Evolutionary conservation across 2,888 invertebrate genomes (phyloP).

Genomic region (Dicyrtomina minuta): DNA sequence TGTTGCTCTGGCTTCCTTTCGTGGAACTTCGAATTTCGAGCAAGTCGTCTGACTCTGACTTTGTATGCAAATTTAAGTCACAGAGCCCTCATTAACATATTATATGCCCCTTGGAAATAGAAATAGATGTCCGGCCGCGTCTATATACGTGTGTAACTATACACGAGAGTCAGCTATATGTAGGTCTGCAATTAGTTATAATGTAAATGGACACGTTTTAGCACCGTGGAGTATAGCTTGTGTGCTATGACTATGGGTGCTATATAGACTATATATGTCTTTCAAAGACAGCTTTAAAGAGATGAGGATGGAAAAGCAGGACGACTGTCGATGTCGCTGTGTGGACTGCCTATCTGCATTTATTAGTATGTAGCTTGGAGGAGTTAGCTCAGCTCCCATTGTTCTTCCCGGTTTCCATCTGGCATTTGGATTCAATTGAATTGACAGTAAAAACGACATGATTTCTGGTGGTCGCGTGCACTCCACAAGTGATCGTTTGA

Average conservation of each 20-base stretch:
- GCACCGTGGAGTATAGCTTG: no score
- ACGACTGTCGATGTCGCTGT: not conserved
- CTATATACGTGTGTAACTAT: no score
- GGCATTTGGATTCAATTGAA: constrained; percentile 30
- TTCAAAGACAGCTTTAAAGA: no score
- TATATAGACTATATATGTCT: no score
- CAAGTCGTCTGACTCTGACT: constrained; percentile 30
- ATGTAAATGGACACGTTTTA: no score
- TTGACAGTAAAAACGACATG: constrained; percentile 40
- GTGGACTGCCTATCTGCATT: not conserved
- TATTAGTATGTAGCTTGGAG: no score
- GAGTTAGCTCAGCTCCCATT: constrained; percentile 2
- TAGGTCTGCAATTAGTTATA: no score
- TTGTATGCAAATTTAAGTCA: constrained; percentile 36
- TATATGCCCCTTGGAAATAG: not conserved
- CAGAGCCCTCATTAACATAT: constrained; percentile 26
- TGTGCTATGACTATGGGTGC: no score
- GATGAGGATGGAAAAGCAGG: constrained; percentile 20
- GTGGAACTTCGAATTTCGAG: no score
- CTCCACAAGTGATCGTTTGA: constrained; percentile 39
- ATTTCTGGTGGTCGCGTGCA: constrained; percentile 53
- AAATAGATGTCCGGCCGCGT: no score
- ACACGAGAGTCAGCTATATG: no score
- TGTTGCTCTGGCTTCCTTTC: not conserved
- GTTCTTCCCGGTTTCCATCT: constrained; percentile 31